Base-by-base conservation (phyloP, 1,140 invertebrate species). In the Apis laboriosa region DNA sequence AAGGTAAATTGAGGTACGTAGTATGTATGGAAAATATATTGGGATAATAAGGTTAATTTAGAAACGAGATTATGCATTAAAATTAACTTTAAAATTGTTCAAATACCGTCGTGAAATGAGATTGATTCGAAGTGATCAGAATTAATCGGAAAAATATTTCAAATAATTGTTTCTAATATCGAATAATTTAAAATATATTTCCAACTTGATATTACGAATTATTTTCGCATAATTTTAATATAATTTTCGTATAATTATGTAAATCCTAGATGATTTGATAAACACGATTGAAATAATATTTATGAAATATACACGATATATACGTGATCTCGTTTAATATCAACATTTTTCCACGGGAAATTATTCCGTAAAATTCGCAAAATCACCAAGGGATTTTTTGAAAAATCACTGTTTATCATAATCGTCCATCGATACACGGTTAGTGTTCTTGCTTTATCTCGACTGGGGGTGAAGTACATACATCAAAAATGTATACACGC, bases 401-500 rank as follows among this genome's bases (percentile, higher is more conserved):
- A 1, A 9, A 19, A 12, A 28, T 53, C 49, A 9, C 9, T 28
- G 19, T 53, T 53, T 64, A 70, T 75, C 61, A 72, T 74, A 80
- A 82, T 84, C 68, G 78, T 79, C 55, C 70, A 61, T 58, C 19
- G 55, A 17, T 43, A 43, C 66, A 58, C 61, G 73, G 72, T 55
- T 63, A 55, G 4, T 17, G 72, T 49, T 19, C 21, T n/a, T 34
- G 72, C 75, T 75, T 86, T 78, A 83, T 79, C 80, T 15, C 84
- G 58, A 21, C 17, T 5, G 9, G 9, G 53, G 51, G 34, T 58
- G 58, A 74, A 71, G 28, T 74, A 51, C 66, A 80, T 80, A 68
- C n/a, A 83, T 80, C 72, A 84, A 86, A 84, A 86, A 80, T 75
- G 78, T 76, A 84, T 56, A 21, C 56, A 78, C 56, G 19, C 56